These are phyloP conservation scores for Trinectes maculatus DNA, from an alignment of 2,113 vertebrate species.

Conservation along the genomic window DNA sequence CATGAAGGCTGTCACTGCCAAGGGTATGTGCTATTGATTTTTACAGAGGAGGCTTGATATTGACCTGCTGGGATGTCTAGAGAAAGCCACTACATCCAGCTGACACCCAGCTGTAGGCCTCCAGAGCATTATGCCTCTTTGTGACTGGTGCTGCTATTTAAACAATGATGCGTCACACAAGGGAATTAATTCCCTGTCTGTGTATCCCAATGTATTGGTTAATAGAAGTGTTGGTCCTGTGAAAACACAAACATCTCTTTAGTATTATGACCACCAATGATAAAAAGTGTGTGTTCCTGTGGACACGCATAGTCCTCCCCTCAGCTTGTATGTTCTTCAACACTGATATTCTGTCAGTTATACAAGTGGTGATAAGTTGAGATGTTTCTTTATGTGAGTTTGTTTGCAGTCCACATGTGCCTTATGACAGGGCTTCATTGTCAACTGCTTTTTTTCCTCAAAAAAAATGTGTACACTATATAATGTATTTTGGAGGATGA, in stretches of 20 bases:
- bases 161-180: background rate
- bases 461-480: no score
- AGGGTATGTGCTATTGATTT: slow-evolving; percentile 27
- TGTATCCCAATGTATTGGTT: background rate
- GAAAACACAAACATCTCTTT: background rate
- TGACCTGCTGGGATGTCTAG: background rate
- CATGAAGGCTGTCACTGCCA: slow-evolving; percentile 10
- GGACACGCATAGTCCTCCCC: no score
- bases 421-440: no score
- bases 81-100: background rate
- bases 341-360: no score
- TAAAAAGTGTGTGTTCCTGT: no score
- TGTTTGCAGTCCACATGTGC: no score
- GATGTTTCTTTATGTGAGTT: no score
- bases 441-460: no score
- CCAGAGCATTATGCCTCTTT: background rate
- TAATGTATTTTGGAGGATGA: no score
- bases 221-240: background rate
- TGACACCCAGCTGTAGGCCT: slow-evolving; percentile 10
- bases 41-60: background rate
- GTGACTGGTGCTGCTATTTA: slow-evolving; percentile 1
- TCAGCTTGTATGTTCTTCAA: no score
- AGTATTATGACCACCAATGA: background rate
- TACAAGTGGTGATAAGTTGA: no score
- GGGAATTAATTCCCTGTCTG: background rate